Conservation (phyloP, 2,113 vertebrate genomes). For the Vimba vimba region DNA sequence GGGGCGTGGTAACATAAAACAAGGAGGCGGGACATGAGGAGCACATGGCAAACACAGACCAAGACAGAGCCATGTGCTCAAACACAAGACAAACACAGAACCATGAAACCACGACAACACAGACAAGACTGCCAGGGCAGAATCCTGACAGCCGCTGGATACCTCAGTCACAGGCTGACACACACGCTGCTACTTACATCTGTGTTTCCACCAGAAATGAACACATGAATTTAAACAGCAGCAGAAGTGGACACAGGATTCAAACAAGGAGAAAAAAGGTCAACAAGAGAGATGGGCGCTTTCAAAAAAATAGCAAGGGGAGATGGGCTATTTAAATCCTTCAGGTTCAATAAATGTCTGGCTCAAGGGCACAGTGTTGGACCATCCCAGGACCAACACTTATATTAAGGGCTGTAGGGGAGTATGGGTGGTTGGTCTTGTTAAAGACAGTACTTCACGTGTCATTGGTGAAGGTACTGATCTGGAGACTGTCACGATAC, state of each 20-base stretch:
- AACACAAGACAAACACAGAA: no score
- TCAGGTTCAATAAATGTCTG: slow-evolving; percentile 48
- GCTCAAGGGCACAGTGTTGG: slow-evolving; percentile 41
- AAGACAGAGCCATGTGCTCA: no score
- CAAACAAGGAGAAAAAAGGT: slow-evolving; percentile 24
- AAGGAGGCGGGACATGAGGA: no score
- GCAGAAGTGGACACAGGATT: neutral
- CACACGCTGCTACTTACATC: neutral
- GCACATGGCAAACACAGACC: no score
- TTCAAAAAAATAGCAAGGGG: neutral
- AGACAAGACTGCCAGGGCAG: no score
- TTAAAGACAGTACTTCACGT: slow-evolving; percentile 20
- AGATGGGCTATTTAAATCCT: slow-evolving; percentile 37
- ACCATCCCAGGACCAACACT: neutral
- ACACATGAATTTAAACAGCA: slow-evolving; percentile 13
- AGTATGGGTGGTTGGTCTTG: slow-evolving; percentile 12
- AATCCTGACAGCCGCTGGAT: neutral
- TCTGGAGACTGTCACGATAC: neutral
- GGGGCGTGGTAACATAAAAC: no score
- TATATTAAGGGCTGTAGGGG: neutral
- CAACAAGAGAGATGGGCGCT: neutral
- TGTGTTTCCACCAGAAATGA: neutral
- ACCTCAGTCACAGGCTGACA: slow-evolving; percentile 32
- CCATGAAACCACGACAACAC: no score
- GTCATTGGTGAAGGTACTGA: slow-evolving; percentile 34